A percentile compares a stretch with the other conserved stretches of the same genome.
These are phyloP conservation scores for Lymantria dispar DNA, from an alignment of 2,888 invertebrate genomes.

Conservation along the genomic window DNA sequence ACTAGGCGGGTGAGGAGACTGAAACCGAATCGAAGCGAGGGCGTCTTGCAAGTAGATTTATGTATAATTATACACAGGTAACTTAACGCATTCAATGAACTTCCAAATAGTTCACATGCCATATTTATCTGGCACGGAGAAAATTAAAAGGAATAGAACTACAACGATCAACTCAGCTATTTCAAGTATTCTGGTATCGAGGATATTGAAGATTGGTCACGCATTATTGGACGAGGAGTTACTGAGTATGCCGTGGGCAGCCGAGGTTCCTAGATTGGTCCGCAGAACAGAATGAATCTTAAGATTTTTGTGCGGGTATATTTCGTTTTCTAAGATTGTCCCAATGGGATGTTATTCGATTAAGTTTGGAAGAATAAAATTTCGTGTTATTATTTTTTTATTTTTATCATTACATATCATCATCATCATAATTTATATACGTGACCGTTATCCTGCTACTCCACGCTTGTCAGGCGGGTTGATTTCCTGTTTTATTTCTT, in stretches of 20 bases:
- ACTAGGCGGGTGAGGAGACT: no score
- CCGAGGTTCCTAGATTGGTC: slow-evolving; percentile 11
- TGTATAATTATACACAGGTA: neutral
- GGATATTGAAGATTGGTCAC: slow-evolving; percentile 44
- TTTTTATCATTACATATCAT: no score
- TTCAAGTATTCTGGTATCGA: slow-evolving; percentile 44
- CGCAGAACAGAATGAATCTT: slow-evolving; percentile 11
- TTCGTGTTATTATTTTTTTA: neutral
- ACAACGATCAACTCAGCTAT: slow-evolving; percentile 50
- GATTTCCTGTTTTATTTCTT: no score
- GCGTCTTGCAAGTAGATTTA: no score
- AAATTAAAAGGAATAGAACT: slow-evolving; percentile 36
- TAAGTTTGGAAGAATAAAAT: neutral
- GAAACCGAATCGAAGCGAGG: no score
- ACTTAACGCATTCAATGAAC: slow-evolving; percentile 31
- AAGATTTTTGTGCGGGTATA: neutral
- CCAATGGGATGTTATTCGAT: neutral
- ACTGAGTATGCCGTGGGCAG: slow-evolving; percentile 11
- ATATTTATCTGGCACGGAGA: slow-evolving; percentile 19
- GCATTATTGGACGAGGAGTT: slow-evolving; percentile 35
- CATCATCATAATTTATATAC: no score
- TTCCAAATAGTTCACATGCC: slow-evolving; percentile 38
- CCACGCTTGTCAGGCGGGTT: no score
- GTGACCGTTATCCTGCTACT: no score
- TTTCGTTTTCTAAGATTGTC: neutral